Conservation (phyloP, 2,888 invertebrate species). For the Morpho achilles region DNA sequence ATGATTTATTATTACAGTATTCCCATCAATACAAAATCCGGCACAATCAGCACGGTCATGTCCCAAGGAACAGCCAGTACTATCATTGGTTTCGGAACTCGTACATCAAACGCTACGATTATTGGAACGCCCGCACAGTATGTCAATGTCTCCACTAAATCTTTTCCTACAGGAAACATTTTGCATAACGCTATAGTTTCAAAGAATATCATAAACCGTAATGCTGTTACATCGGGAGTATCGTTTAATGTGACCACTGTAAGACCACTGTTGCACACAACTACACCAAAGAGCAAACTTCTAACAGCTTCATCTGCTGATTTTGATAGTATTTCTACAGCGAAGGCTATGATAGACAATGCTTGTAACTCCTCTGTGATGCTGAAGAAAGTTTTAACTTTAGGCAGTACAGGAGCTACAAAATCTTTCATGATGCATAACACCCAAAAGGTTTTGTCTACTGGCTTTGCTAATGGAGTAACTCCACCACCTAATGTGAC, state of each 20-base stretch:
- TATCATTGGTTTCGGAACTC: conserved; percentile 68
- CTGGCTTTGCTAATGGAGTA: conserved; percentile 66
- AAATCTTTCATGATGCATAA: conserved; percentile 77
- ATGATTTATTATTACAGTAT: conserved; percentile 45
- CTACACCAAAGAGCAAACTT: conserved; percentile 56
- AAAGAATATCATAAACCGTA: conserved; percentile 65
- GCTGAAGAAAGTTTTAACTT: conserved; percentile 72
- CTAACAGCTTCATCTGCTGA: conserved; percentile 48
- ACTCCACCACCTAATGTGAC: conserved; percentile 71
- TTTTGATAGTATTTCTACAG: conserved; percentile 65
- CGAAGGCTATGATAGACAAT: conserved; percentile 75
- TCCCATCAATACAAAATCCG: conserved; percentile 65
- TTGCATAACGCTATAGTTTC: conserved; percentile 74
- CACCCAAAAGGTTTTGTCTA: conserved; percentile 68
- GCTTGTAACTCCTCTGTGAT: conserved; percentile 74
- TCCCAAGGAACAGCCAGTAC: conserved; percentile 71
- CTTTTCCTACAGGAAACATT: conserved; percentile 73
- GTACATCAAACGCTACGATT: conserved; percentile 59
- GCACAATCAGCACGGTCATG: conserved; percentile 70
- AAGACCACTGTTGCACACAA: conserved; percentile 53
- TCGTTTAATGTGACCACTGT: conserved; percentile 63
- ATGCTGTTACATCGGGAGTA: conserved; percentile 49
- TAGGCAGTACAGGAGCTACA: conserved; percentile 65
- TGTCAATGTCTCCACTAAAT: conserved; percentile 69
- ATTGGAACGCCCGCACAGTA: conserved; percentile 63